These are phyloP conservation scores for Serripes groenlandicus DNA, from an alignment of 2,888 invertebrate genomes.

Conservation along the genomic window DNA sequence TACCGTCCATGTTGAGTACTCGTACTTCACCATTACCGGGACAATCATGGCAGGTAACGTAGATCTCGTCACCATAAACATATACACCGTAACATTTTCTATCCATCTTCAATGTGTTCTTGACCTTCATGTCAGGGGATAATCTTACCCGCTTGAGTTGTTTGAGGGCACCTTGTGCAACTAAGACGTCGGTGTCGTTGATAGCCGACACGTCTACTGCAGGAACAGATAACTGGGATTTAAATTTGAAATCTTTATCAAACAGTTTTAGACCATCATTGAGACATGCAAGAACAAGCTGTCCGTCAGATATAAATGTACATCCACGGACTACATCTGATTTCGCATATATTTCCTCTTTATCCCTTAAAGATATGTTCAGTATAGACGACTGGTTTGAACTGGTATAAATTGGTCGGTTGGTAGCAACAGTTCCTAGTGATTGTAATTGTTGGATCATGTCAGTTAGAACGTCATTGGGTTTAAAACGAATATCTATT, in stretches of 20 bases:
- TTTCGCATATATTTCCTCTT: not conserved
- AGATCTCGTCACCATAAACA: conserved; percentile 6
- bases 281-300: not conserved
- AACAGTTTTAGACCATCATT: not conserved
- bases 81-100: not conserved
- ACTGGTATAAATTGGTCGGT: not conserved
- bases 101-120: conserved; percentile 1
- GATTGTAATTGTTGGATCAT: not conserved
- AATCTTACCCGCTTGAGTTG: conserved; percentile 6
- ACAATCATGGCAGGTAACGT: conserved; percentile 1
- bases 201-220: not conserved
- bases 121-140: not conserved
- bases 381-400: not conserved
- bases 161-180: not conserved
- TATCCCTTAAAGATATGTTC: not conserved
- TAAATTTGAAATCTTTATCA: not conserved
- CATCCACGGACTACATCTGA: not conserved
- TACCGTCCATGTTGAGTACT: conserved; percentile 4
- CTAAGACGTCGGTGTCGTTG: not conserved
- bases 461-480: not conserved
- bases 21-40: not conserved
- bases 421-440: not conserved
- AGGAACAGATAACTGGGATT: not conserved
- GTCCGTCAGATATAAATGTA: not conserved
- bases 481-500: not conserved